These are phyloP conservation scores for Perccottus glenii DNA, from an alignment of 2,113 vertebrate genomes.

Conservation along the genomic window DNA sequence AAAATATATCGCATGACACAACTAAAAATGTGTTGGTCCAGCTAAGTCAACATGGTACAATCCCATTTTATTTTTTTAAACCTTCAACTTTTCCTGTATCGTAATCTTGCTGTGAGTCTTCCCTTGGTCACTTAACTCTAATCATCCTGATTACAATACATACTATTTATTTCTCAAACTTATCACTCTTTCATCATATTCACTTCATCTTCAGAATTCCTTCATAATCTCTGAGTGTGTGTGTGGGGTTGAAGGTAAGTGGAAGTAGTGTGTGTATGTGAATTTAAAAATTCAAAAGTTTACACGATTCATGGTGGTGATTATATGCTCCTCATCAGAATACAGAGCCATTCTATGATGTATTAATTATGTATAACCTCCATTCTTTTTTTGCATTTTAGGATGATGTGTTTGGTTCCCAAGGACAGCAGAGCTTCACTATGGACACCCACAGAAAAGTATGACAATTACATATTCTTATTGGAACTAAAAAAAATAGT, in stretches of 20 bases:
- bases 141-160: not conserved
- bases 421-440: constrained; percentile 85
- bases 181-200: constrained; percentile 30
- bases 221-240: constrained; percentile 46
- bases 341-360: not conserved
- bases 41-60: constrained; percentile 13
- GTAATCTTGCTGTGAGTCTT: not conserved
- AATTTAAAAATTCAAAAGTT: too few species aligned
- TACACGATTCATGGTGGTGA: too few species aligned
- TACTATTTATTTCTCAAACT: not conserved
- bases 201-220: constrained; percentile 48
- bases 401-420: constrained; percentile 87
- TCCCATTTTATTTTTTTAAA: constrained; percentile 39
- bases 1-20: not conserved
- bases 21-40: not conserved
- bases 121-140: not conserved
- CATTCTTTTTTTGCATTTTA: constrained; percentile 57
- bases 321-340: too few species aligned
- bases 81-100: constrained; percentile 2
- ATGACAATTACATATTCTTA: constrained; percentile 20
- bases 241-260: constrained; percentile 57
- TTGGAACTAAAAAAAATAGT: not conserved
- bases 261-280: not conserved
- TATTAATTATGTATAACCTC: not conserved
- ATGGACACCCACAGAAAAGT: constrained; percentile 90